Conservation (phyloP, 1,140 invertebrate species). For the Nixonia krombeini region DNA sequence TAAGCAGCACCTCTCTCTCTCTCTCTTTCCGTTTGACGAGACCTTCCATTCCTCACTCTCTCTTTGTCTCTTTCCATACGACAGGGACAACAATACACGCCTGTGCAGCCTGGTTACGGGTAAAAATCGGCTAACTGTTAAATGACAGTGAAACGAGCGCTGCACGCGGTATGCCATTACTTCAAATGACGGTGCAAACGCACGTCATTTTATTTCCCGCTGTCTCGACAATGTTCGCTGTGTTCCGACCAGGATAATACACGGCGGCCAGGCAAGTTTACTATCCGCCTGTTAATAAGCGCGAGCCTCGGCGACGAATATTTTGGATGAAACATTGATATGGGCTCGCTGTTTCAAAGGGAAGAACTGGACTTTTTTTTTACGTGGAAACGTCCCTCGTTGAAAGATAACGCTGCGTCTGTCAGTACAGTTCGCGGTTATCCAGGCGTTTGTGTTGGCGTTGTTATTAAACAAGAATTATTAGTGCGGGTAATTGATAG, state of each 20-base stretch:
- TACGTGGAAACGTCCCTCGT: too few relatives aligned
- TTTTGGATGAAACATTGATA: conserved; percentile 21
- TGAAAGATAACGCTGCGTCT: too few relatives aligned
- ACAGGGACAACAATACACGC: conserved; percentile 34
- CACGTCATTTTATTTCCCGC: conserved; percentile 56
- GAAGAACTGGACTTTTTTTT: too few relatives aligned
- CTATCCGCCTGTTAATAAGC: conserved; percentile 24
- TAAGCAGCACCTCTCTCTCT: conserved; percentile 23
- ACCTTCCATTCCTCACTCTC: too few relatives aligned
- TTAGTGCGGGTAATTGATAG: too few relatives aligned
- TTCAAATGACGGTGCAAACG: conserved; percentile 61
- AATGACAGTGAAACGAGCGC: conserved; percentile 55
- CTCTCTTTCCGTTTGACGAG: conserved; percentile 2
- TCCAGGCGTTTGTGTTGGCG: too few relatives aligned
- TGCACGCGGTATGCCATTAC: conserved; percentile 51
- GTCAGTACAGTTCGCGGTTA: too few relatives aligned
- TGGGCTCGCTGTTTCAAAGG: too few relatives aligned
- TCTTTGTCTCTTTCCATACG: conserved; percentile 4
- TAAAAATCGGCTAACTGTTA: conserved; percentile 37
- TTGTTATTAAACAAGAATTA: too few relatives aligned
- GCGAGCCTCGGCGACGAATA: not conserved
- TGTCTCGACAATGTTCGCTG: conserved; percentile 27
- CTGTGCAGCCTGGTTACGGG: conserved; percentile 9
- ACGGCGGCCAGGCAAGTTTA: conserved; percentile 16
- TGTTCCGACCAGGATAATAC: conserved; percentile 23